Evolutionary conservation across 92 coral and sea anemone species (phyloP), one percentile per base, ranked within the genome.

Genomic region (Parazoanthus swiftii): DNA sequence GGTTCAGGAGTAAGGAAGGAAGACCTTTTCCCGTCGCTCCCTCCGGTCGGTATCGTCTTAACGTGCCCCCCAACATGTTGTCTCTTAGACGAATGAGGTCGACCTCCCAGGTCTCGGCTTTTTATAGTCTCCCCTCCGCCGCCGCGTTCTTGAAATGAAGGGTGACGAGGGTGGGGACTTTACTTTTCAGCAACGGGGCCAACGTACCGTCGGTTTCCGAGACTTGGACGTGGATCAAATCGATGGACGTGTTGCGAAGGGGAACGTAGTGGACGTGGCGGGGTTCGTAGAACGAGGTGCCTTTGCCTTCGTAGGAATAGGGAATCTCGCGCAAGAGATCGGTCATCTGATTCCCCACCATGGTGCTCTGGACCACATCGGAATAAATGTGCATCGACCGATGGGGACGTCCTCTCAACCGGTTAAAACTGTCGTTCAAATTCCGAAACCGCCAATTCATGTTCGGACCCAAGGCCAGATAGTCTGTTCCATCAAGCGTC

Each of bases 111-210:
- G 74, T 15, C 25, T 68, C 25, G 25, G 74, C 74, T 68, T 68
- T 68, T 68, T 68, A 68, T 68, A 68, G 74, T 68, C 74, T 68
- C 74, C 74, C 74, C 73, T 21, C 70, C 50, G 74, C 78, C 26
- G 44, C 38, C 38, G 38, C 46, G 44, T 67, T 67, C n/a, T 26
- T 21, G 33, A 67, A 67, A 67, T 67, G 35, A 21, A 67, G 33
- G n/a, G 73, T 67, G 73, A 67, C 73, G 33, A 67, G n/a, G 73
- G 73, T 67, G 73, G 73, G 73, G 26, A 67, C 73, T 67, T 67
- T 67, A 37, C 78, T 74, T 29, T 29, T 74, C 44, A 74, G 26
- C 38, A 74, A 25, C 78, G 78, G 78, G 20, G 78, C 39, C 38
- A 74, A 37, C 38, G 78, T 74, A 1, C 78, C 73, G 73, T 67